Conservation (phyloP, 2,797 vertebrate genomes). For the Peromyscus melanophrys region DNA sequence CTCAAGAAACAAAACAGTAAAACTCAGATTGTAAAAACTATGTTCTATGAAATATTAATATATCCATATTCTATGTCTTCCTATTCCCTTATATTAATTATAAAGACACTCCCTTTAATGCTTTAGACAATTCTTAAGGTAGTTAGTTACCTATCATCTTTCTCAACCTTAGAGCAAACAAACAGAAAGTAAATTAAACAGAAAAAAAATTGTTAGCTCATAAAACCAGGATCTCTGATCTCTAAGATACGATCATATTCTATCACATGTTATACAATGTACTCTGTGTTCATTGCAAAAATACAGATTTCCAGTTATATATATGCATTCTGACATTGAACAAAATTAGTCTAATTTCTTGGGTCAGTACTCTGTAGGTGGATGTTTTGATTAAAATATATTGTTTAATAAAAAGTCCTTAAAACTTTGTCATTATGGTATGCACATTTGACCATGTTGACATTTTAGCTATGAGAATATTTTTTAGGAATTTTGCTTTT, state of each 20-base stretch:
- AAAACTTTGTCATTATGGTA: conserved; percentile 46
- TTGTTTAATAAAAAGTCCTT: conserved; percentile 62
- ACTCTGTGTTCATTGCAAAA: conserved; percentile 11
- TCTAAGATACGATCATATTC: not conserved
- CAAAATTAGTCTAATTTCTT: conserved; percentile 19
- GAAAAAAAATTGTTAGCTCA: conserved; percentile 2
- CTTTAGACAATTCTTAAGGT: not conserved
- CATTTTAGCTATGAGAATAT: conserved; percentile 68
- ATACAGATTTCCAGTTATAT: not conserved
- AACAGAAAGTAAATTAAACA: not conserved
- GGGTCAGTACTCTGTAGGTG: not conserved
- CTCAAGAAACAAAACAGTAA: not conserved
- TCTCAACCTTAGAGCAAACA: not conserved
- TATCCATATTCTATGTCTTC: not conserved
- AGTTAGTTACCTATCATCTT: not conserved
- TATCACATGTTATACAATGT: not conserved
- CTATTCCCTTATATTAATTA: not conserved
- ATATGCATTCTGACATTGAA: conserved; percentile 15
- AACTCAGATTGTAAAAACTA: too few relatives aligned
- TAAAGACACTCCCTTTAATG: not conserved
- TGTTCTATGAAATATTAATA: not conserved
- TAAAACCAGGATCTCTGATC: conserved; percentile 9
- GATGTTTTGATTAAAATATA: conserved; percentile 35
- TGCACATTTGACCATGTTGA: conserved; percentile 62
- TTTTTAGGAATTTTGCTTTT: conserved; percentile 72